Percentiles rank a stretch among this genome's conserved stretches.
Evolutionary conservation across 2,888 invertebrate species (phyloP).

Genomic region (Mongoloraphidia duomilia): DNA sequence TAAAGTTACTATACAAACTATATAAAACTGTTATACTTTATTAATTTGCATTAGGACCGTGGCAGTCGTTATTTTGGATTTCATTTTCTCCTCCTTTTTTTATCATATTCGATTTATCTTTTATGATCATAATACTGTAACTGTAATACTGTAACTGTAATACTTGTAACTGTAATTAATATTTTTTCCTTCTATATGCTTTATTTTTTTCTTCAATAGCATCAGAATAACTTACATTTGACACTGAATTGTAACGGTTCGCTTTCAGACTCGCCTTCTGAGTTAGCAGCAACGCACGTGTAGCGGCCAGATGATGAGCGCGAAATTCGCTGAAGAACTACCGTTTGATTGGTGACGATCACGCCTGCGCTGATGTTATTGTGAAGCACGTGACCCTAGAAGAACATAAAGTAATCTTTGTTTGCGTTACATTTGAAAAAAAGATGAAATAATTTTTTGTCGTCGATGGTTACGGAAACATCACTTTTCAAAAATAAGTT

Average conservation of each 20-base stretch:
- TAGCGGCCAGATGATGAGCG: constrained; percentile 57
- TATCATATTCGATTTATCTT: too few species aligned
- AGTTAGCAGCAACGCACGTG: constrained; percentile 64
- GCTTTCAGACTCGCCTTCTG: constrained; percentile 62
- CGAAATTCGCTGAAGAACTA: constrained; percentile 50
- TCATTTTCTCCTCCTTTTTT: too few species aligned
- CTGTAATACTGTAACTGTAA: too few species aligned
- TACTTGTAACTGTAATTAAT: too few species aligned
- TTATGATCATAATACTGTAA: too few species aligned
- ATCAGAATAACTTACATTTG: constrained; percentile 45
- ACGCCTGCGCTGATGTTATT: constrained; percentile 13
- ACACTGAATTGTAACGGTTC: constrained; percentile 57
- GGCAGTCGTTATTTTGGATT: too few species aligned
- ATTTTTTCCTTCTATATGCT: too few species aligned
- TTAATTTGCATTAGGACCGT: too few species aligned
- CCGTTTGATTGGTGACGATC: constrained; percentile 16
- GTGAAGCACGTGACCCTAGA: constrained; percentile 11
- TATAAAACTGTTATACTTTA: too few species aligned
- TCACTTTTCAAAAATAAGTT: background rate
- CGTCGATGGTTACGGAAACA: background rate
- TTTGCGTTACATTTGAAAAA: background rate
- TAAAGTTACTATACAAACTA: too few species aligned
- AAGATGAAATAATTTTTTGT: background rate
- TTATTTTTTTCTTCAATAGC: background rate
- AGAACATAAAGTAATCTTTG: constrained; percentile 1